Conservation (phyloP, 2,797 vertebrate species). For the Pangasius krempfi region DNA sequence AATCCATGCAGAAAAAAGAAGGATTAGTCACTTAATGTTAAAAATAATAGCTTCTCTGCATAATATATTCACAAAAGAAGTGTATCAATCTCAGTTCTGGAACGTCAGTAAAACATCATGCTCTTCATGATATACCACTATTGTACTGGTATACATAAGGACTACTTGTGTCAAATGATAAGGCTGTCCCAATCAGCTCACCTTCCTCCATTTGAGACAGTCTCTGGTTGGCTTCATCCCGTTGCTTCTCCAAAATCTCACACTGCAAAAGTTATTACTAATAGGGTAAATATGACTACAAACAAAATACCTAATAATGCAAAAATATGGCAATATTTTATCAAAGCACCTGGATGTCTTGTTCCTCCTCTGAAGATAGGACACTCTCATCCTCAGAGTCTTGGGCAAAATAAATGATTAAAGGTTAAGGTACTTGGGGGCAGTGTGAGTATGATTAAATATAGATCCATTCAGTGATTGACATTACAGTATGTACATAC, state of each 20-base stretch:
- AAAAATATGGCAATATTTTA: background rate
- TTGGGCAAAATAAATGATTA: conserved; percentile 45
- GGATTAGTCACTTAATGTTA: background rate
- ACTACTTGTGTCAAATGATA: background rate
- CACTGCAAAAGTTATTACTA: conserved; percentile 60
- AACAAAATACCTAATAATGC: background rate
- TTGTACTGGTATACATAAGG: background rate
- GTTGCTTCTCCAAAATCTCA: conserved; percentile 62
- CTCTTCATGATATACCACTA: background rate
- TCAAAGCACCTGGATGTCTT: conserved; percentile 70
- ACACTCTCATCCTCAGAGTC: conserved; percentile 65
- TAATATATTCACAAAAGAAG: background rate
- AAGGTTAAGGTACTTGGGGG: background rate
- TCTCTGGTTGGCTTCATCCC: conserved; percentile 66
- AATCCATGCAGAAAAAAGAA: background rate
- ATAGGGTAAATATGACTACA: conserved; percentile 3
- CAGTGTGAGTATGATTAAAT: background rate
- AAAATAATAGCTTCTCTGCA: background rate
- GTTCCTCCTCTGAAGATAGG: conserved; percentile 69
- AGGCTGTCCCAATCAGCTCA: conserved; percentile 54
- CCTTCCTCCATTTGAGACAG: conserved; percentile 76
- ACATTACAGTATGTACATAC: background rate
- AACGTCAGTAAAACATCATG: background rate
- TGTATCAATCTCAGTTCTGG: background rate
- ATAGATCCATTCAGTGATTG: background rate